Evolutionary conservation across 2,113 vertebrate genomes (phyloP).

Genomic region (Crypturellus undulatus): DNA sequence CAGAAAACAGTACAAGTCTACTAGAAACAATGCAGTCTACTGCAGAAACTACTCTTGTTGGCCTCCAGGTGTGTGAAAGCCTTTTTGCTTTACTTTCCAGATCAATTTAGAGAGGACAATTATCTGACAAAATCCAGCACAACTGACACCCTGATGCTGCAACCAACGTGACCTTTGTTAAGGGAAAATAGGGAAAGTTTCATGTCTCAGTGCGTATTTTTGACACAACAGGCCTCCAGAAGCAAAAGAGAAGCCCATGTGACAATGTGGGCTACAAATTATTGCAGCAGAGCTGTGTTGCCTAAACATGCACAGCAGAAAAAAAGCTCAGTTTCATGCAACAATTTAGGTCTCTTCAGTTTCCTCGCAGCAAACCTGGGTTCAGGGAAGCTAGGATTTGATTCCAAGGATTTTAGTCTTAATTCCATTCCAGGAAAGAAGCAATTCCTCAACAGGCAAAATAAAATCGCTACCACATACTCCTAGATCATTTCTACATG

Average conservation of each 20-base stretch:
- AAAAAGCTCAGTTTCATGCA: rapidly evolving
- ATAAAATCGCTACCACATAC: background rate
- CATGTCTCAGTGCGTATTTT: background rate
- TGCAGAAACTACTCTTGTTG: background rate
- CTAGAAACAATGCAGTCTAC: background rate
- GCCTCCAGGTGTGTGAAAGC: background rate
- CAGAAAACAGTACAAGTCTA: background rate
- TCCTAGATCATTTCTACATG: background rate
- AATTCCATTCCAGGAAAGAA: background rate
- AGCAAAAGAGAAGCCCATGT: rapidly evolving
- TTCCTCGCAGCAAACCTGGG: background rate
- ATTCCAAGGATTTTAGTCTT: constrained; percentile 1
- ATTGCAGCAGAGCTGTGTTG: background rate
- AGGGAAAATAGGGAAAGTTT: background rate
- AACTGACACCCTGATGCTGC: background rate
- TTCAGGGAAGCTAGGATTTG: background rate
- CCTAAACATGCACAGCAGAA: background rate
- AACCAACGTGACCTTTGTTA: rapidly evolving
- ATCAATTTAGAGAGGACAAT: rapidly evolving
- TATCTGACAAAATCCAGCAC: background rate
- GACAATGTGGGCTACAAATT: background rate
- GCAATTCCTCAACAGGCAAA: background rate
- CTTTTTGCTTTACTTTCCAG: background rate
- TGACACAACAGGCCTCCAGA: background rate
- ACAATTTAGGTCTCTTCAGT: background rate